Evolutionary conservation across 2,888 invertebrate species (phyloP), one percentile per base, ranked within the genome.

Genomic region (Pimpla rufipes): DNA sequence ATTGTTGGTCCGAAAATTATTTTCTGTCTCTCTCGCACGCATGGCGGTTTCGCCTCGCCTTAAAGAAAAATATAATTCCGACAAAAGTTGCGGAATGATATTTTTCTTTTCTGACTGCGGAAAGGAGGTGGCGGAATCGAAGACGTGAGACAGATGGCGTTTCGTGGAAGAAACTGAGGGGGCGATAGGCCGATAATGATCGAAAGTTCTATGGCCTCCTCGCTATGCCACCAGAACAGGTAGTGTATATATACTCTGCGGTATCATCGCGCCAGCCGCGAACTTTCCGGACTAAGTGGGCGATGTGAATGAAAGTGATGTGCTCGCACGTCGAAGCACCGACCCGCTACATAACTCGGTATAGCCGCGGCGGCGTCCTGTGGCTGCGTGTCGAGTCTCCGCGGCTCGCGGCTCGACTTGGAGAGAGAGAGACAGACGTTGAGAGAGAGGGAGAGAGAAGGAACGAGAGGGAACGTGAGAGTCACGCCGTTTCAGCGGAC

Each of bases 291-390:
- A 55, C 42, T 55, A 66, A 55, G 66, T 71, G 75, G 45, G 10
- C 23, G 45, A 52, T 57, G 75, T 79, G 83, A 83, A 75, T 76
- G 83, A 76, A 76, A 75, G 79, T 70, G 82, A 79, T 75, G 78
- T 42, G 79, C 52, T 45, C 13, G 57, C 47, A 40, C 47, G 29
- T 66, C 70, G 78, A 68, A 66, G 55, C 59, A 45, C 66, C 67
- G 42, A 68, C 40, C 37, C 52, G 52, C 68, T 50, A 18, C 37
- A 52, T 52, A 37, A 71, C 40, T 40, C 13, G 64, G 42, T 52
- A 11, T 50, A 40, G 29, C 29, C 45, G 10, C 29, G 37, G 52
- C 50, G 16, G 37, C 21, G 18, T 47, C 23, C 50, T 40, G 16
- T 74, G 42, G 66, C 37, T 29, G 66, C 57, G 16, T 47, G 68